phyloP scores from a whole-genome alignment of 2,797 vertebrate genomes.

The Notolabrus celidotus region DNA sequence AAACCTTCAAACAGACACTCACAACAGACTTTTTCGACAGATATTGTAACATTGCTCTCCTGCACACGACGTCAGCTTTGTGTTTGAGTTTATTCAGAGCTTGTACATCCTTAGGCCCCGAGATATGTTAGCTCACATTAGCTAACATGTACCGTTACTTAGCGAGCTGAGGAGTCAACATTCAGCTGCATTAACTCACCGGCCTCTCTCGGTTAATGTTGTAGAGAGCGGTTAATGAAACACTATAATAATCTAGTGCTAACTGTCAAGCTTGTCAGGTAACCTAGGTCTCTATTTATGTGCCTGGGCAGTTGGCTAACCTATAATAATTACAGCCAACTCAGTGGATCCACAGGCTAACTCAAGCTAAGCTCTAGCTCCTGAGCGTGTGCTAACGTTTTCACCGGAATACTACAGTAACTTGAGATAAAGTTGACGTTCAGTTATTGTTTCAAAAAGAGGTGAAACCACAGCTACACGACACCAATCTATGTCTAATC shows the following conservation, averaged over 20 bases:
- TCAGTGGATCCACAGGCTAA: conserved; percentile 39
- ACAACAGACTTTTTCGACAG: neutral
- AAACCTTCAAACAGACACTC: conserved; percentile 15
- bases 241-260: conserved; percentile 1
- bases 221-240: neutral
- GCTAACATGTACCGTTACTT: conserved; percentile 40
- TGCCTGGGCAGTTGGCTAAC: conserved; percentile 33
- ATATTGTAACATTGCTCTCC: neutral
- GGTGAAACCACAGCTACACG: conserved; percentile 2
- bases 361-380: conserved; percentile 60
- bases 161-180: conserved; percentile 40
- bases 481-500: neutral
- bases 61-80: conserved; percentile 26
- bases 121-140: conserved; percentile 57
- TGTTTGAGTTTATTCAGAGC: neutral
- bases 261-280: conserved; percentile 13
- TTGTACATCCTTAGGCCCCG: conserved; percentile 62
- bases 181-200: conserved; percentile 18
- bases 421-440: conserved; percentile 71
- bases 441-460: conserved; percentile 11
- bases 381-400: conserved; percentile 51
- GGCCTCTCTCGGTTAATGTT: neutral
- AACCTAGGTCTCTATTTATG: conserved; percentile 15
- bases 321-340: conserved; percentile 13
- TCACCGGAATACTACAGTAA: conserved; percentile 53